Evolutionary conservation across 92 coral and sea anemone species (phyloP).

Genomic region (Actinernus sp.): DNA sequence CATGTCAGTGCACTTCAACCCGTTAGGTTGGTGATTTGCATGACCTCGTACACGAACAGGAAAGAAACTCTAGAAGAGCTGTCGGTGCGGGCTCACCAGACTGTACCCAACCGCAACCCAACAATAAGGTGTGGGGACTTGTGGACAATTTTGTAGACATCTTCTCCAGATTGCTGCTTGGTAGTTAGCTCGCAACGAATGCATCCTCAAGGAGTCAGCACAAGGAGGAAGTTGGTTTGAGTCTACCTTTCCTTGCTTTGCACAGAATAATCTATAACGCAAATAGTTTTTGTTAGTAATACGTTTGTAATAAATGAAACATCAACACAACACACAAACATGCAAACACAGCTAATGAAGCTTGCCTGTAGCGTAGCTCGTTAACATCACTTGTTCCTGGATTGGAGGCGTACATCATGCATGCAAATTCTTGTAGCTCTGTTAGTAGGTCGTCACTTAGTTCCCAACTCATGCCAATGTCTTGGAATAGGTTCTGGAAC

Average conservation of each 20-base stretch:
- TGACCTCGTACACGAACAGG: slow-evolving; percentile 35
- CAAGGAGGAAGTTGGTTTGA: slow-evolving; percentile 35
- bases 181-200: slow-evolving; percentile 48
- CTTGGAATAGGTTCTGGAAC: slow-evolving; percentile 26
- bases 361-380: slow-evolving; percentile 39
- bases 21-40: slow-evolving; percentile 38
- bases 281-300: not conserved
- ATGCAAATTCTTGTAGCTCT: slow-evolving; percentile 29
- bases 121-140: slow-evolving; percentile 31
- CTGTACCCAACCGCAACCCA: slow-evolving; percentile 35
- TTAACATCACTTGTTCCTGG: slow-evolving; percentile 38
- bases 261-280: slow-evolving; percentile 31
- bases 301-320: not conserved
- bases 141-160: slow-evolving; percentile 26
- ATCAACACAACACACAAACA: too few species aligned
- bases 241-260: slow-evolving; percentile 6
- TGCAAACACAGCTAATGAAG: too few species aligned
- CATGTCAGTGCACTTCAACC: slow-evolving; percentile 64
- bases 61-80: slow-evolving; percentile 52
- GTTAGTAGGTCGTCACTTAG: slow-evolving; percentile 22
- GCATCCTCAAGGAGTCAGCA: slow-evolving; percentile 37
- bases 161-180: slow-evolving; percentile 51
- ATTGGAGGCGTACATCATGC: slow-evolving; percentile 25
- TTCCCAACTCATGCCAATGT: slow-evolving; percentile 33
- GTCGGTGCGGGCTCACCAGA: slow-evolving; percentile 47